Conservation (phyloP, 2,888 invertebrate species). For the Meloe dianella region DNA sequence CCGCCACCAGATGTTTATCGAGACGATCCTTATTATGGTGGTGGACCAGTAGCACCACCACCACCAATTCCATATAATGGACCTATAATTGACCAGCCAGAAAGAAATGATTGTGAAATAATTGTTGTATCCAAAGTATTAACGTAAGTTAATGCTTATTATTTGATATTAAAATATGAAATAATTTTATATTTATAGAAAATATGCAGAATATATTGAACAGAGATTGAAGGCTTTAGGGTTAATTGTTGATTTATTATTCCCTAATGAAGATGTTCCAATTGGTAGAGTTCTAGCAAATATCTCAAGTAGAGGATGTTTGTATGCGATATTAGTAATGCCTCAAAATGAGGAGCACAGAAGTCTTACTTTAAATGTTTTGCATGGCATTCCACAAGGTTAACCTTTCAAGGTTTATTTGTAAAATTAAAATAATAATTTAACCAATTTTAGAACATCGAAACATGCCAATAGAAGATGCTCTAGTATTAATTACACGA, state of each 20-base stretch:
- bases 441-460: slow-evolving; percentile 75
- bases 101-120: slow-evolving; percentile 89
- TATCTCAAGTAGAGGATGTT: slow-evolving; percentile 84
- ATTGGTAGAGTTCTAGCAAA: slow-evolving; percentile 81
- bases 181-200: slow-evolving; percentile 59
- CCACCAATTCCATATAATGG: slow-evolving; percentile 50
- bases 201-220: slow-evolving; percentile 90
- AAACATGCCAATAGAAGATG: slow-evolving; percentile 95
- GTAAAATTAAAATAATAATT: slow-evolving; percentile 12
- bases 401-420: slow-evolving; percentile 35
- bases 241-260: slow-evolving; percentile 84
- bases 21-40: slow-evolving; percentile 19
- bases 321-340: slow-evolving; percentile 87
- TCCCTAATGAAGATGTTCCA: slow-evolving; percentile 89
- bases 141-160: slow-evolving; percentile 68
- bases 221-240: slow-evolving; percentile 77
- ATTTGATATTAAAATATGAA: slow-evolving; percentile 15
- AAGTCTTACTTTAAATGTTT: slow-evolving; percentile 87
- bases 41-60: slow-evolving; percentile 26
- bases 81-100: slow-evolving; percentile 57
- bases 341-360: slow-evolving; percentile 84
- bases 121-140: slow-evolving; percentile 82
- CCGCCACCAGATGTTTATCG: slow-evolving; percentile 17
- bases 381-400: slow-evolving; percentile 92
- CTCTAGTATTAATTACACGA: slow-evolving; percentile 76